phyloP scores from a whole-genome alignment of 2,797 vertebrate species.

The Gymnodraco acuticeps region DNA sequence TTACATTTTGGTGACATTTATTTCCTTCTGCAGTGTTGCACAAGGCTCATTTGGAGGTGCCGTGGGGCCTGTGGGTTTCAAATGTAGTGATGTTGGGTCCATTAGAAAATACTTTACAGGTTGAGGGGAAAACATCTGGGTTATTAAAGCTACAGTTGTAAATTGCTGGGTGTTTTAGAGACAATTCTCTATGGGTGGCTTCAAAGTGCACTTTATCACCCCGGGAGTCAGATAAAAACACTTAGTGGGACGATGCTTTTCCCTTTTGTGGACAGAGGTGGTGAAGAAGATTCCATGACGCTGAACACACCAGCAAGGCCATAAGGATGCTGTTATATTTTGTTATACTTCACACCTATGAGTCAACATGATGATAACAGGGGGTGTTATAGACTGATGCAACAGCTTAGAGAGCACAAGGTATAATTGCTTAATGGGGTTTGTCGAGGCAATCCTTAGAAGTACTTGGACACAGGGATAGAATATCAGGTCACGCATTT shows the following conservation, averaged over 20 bases:
- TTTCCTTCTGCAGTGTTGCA: conserved; percentile 72
- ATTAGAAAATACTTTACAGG: conserved; percentile 81
- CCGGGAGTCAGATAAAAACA: conserved; percentile 70
- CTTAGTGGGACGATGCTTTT: conserved; percentile 66
- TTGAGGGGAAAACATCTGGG: conserved; percentile 57
- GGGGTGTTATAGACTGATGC: conserved; percentile 9
- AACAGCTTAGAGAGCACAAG: conserved; percentile 26
- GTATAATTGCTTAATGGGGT: conserved; percentile 39
- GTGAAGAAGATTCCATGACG: conserved; percentile 58
- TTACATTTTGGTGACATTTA: conserved; percentile 84
- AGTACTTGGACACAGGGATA: conserved; percentile 16
- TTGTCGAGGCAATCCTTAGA: conserved; percentile 30
- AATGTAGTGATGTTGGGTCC: conserved; percentile 68
- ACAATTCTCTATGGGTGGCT: conserved; percentile 72
- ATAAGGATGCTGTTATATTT: conserved; percentile 26
- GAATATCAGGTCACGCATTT: conserved; percentile 13
- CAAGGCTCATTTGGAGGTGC: conserved; percentile 74
- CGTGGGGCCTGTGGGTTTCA: conserved; percentile 80
- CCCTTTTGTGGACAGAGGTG: conserved; percentile 58
- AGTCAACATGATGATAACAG: conserved; percentile 21
- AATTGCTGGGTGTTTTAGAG: conserved; percentile 76
- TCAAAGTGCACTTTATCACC: conserved; percentile 79
- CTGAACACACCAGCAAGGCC: conserved; percentile 35
- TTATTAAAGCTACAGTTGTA: conserved; percentile 69
- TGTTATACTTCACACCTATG: conserved; percentile 46